phyloP scores from a whole-genome alignment of 2,113 vertebrate genomes.

The Acrocephalus arundinaceus region DNA sequence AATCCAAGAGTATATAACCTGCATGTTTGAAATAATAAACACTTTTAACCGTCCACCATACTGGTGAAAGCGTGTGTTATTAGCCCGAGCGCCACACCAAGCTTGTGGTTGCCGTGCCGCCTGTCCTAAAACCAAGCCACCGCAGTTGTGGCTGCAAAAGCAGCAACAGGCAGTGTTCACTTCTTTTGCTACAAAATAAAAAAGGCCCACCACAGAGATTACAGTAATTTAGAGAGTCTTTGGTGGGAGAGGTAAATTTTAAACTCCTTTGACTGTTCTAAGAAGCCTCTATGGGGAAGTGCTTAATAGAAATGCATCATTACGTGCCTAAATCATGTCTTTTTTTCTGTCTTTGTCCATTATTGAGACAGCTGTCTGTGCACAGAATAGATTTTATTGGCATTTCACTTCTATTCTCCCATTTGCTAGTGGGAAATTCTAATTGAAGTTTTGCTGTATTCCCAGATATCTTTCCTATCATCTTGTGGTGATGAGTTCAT shows the following conservation, averaged over 20 bases:
- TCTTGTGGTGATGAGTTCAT: not conserved
- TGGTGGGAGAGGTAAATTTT: not conserved
- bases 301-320: not conserved
- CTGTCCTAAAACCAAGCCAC: too few species aligned
- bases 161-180: accelerated
- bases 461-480: not conserved
- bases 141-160: too few species aligned
- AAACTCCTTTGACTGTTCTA: not conserved
- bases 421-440: not conserved
- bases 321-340: not conserved
- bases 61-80: too few species aligned
- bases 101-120: too few species aligned
- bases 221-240: not conserved
- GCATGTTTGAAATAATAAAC: too few species aligned
- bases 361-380: not conserved
- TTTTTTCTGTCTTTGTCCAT: not conserved
- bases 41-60: too few species aligned
- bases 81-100: too few species aligned
- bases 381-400: not conserved
- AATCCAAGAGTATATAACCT: too few species aligned
- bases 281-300: not conserved
- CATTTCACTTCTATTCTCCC: not conserved
- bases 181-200: not conserved
- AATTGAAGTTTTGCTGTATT: not conserved
- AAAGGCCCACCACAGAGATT: not conserved